These are phyloP conservation scores for Drosophila tropicalis DNA, from an alignment of 1,140 invertebrate species.

Conservation along the genomic window DNA sequence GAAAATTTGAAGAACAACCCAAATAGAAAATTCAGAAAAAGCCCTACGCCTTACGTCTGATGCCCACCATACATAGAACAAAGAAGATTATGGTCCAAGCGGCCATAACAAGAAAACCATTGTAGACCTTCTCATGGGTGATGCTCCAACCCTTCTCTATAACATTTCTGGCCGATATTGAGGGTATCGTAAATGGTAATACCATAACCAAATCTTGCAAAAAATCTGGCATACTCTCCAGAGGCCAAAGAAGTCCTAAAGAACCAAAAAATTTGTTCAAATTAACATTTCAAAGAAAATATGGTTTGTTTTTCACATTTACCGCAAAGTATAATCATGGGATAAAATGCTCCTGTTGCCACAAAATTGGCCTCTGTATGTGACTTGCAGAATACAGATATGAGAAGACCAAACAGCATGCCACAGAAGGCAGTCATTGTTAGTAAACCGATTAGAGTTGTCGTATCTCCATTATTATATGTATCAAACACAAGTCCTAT, in stretches of 20 bases:
- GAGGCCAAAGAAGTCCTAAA: conserved; percentile 94
- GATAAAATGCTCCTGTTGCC: conserved; percentile 93
- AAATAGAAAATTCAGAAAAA: background rate
- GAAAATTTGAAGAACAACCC: conserved; percentile 33
- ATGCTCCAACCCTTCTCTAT: conserved; percentile 86
- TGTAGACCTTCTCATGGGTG: conserved; percentile 85
- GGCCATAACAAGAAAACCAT: conserved; percentile 85
- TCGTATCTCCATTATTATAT: conserved; percentile 86
- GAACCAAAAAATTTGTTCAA: background rate
- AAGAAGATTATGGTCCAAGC: conserved; percentile 85
- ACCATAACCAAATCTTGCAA: conserved; percentile 85
- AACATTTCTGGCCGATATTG: conserved; percentile 86
- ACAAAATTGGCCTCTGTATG: conserved; percentile 93
- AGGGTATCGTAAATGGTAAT: conserved; percentile 88
- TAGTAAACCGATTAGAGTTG: conserved; percentile 84
- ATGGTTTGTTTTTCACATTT: conserved; percentile 67
- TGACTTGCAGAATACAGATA: conserved; percentile 90
- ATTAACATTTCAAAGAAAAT: background rate
- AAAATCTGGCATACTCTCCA: conserved; percentile 89
- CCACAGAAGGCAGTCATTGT: conserved; percentile 87
- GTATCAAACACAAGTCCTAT: conserved; percentile 86
- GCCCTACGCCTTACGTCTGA: conserved; percentile 82
- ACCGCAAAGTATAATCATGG: conserved; percentile 93
- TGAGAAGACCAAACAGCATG: conserved; percentile 90
- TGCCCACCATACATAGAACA: conserved; percentile 82